Evolutionary conservation across 2,797 vertebrate genomes (phyloP), one percentile per base, ranked within the genome.

Genomic region (Scleropages formosus): DNA sequence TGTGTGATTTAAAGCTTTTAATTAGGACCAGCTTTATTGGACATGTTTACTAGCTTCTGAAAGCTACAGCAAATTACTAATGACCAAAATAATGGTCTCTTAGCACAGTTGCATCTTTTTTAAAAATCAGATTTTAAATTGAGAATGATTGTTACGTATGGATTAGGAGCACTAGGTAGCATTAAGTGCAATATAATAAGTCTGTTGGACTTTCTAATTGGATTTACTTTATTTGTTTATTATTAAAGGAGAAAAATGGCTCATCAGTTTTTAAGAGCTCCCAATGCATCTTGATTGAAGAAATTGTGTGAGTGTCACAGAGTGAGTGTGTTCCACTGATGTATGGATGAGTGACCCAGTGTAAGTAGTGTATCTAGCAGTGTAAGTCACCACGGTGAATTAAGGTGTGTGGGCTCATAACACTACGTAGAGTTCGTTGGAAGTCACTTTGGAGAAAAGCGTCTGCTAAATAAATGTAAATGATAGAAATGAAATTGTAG

Each of bases 71-170:
- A 84, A 87, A 89, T 89, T 83, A 89, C 78, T 85, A 84, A 85
- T 89, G 88, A 91, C 90, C 85, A 89, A 87, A 87, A 86, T 88
- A 88, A 84, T 82, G 83, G 84, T 84, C 85, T 86, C 86, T 82
- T 85, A 84, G 89, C 87, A 87, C 77, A 80, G 76, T 87, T 85
- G 87, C 88, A 84, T 86, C 83, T 87, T 87, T 89, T 83, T 88
- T 90, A 86, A 86, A 82, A 39, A 89, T 88, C 81, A 44, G 70
- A 72, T 60, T 53, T 44, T 72, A 60, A 60, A 59, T 44, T 39
- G 56, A 27, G 86, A 81, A 87, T 88, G 81, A 69, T 82, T 86
- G 88, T 85, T 88, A 88, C 89, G 51, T 62, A 58, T 22, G 56
- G 61, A 53, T 51, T 59, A 39, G 49, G n/a, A 24, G 18, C 56